These are phyloP conservation scores for Malthinus flaveolus DNA, from an alignment of 2,888 invertebrate genomes.

Conservation along the genomic window DNA sequence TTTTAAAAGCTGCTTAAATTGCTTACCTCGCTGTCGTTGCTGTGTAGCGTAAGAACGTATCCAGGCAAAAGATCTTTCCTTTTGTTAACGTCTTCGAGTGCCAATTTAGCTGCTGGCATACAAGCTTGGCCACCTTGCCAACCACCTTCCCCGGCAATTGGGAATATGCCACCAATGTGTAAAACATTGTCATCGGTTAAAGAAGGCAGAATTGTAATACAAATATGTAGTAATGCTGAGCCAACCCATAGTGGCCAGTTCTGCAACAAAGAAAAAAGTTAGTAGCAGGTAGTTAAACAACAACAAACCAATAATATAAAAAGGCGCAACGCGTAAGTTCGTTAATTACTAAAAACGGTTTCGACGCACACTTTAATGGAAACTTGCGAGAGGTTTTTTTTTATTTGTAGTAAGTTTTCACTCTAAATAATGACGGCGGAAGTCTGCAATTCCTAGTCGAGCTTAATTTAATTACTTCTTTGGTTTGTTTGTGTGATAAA, in stretches of 20 bases:
- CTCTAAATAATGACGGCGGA: too few relatives aligned
- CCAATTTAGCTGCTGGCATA: slow-evolving; percentile 95
- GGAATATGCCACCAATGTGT: slow-evolving; percentile 97
- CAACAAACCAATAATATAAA: not conserved
- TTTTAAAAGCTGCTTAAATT: not conserved
- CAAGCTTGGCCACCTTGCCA: slow-evolving; percentile 99
- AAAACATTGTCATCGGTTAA: slow-evolving; percentile 67
- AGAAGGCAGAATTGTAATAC: slow-evolving; percentile 34
- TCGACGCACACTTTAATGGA: too few relatives aligned
- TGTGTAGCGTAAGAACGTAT: slow-evolving; percentile 86
- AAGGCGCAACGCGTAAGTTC: too few relatives aligned
- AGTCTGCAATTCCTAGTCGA: too few relatives aligned
- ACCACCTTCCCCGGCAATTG: slow-evolving; percentile 93
- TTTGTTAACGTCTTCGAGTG: slow-evolving; percentile 93
- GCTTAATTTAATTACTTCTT: too few relatives aligned
- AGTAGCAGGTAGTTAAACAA: too few relatives aligned
- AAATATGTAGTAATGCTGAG: slow-evolving; percentile 48
- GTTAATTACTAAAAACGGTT: too few relatives aligned
- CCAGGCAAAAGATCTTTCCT: slow-evolving; percentile 86
- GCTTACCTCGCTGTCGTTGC: slow-evolving; percentile 94
- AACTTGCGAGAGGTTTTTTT: too few relatives aligned
- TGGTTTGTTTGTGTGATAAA: too few relatives aligned
- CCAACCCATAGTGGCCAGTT: slow-evolving; percentile 53
- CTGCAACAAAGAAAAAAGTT: slow-evolving; percentile 44
- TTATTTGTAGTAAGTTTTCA: too few relatives aligned